Evolutionary conservation across 2,797 vertebrate genomes (phyloP), one percentile per base, ranked within the genome.

Genomic region (Discoglossus pictus): DNA sequence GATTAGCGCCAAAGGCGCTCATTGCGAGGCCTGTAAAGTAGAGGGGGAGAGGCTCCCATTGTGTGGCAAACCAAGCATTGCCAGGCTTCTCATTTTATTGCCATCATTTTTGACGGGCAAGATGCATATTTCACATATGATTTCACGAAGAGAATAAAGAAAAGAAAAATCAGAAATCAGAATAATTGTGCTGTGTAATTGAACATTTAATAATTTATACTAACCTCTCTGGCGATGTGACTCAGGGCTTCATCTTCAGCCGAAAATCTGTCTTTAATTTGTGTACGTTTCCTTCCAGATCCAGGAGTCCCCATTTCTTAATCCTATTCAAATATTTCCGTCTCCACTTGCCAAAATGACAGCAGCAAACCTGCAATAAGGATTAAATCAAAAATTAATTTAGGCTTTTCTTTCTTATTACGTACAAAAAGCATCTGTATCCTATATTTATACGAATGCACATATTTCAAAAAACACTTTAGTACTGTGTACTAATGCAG

Each of bases 191-290:
- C 40, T 9, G 40, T 43, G 11, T 5, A 4, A 43, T 43, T 5
- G 6, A 11, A 17, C 4, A 43, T 8, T 17, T 5, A 16, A 43
- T 16, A 43, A 43, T 25, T 7, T 1, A 23, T n/a, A 75, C 92
- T 83, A 79, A 98, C 97, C 94, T 99, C 97, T 84, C 96, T 89
- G 55, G 97, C 96, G 61, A 99, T 98, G 83, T 85, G 94, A 86
- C 92, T 97, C 79, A 99, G 80, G 34, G 95, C 93, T 78, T 99
- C 97, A 84, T 98, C 97, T 84, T 99, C 97, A 12, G 97, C 97
- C 68, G 97, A 99, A 84, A 98, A 99, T 31, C 96, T 92, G 79
- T 99, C 96, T 87, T 97, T 99, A 52, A 96, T 68, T 17, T 93
- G 97, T 50, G 95, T 93, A 65, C 97, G 93, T 83, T 98, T 99